Conservation (phyloP, 2,797 vertebrate species). For the Prunella strophiata region DNA sequence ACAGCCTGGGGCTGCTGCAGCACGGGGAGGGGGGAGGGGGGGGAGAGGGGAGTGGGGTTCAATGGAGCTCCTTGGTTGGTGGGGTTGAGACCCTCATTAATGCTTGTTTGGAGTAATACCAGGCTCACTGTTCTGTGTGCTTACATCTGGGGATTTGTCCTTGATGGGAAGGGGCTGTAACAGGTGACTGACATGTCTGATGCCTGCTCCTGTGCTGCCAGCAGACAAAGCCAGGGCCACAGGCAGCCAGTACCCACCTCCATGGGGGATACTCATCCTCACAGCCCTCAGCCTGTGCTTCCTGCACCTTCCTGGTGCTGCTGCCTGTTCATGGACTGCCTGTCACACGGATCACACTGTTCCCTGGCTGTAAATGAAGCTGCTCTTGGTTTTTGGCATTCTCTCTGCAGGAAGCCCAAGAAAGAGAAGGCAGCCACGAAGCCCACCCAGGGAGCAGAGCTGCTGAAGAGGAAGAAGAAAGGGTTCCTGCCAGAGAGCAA, state of each 20-base stretch:
- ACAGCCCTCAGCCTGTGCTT: background rate
- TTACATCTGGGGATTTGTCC: background rate
- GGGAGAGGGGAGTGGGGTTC: background rate
- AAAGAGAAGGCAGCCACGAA: constrained; percentile 73
- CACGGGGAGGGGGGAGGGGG: background rate
- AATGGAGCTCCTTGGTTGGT: background rate
- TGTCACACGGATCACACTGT: background rate
- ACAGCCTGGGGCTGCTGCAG: background rate
- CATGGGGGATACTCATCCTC: background rate
- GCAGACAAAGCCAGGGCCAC: background rate
- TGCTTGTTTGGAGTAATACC: background rate
- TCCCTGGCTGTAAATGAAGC: background rate
- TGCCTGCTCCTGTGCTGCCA: background rate
- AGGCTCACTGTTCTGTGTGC: background rate
- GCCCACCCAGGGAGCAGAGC: background rate
- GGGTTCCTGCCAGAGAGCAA: constrained; percentile 92
- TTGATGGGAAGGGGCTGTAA: background rate
- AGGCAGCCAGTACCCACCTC: background rate
- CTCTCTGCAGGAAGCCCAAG: constrained; percentile 84
- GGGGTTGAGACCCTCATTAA: background rate
- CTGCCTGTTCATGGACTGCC: background rate
- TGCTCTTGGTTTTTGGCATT: background rate
- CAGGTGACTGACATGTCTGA: background rate
- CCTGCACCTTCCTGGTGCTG: background rate
- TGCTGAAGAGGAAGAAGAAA: constrained; percentile 82